A percentile compares a stretch with the other conserved stretches of the same genome.
Evolutionary conservation across 2,797 vertebrate genomes (phyloP).

Genomic region (Periparus ater): DNA sequence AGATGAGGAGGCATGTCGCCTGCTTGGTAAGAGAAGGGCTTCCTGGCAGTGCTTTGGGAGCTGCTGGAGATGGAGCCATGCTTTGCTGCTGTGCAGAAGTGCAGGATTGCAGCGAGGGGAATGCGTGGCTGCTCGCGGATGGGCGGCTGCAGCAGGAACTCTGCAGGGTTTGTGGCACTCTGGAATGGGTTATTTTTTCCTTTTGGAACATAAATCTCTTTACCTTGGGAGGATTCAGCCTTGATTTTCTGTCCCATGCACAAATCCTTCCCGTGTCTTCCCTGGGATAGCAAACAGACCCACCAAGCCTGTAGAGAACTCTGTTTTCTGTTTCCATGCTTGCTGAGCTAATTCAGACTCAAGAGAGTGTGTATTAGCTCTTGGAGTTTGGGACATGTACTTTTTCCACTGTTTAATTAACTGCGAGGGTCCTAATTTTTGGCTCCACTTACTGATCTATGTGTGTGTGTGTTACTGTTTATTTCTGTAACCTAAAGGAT

Average conservation of each 20-base stretch:
- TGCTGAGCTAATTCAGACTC: slow-evolving; percentile 20
- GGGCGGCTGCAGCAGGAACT: background rate
- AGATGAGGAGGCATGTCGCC: background rate
- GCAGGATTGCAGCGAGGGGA: fast-evolving
- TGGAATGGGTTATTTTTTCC: fast-evolving
- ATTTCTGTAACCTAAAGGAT: background rate
- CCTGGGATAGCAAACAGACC: background rate
- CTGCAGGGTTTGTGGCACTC: background rate
- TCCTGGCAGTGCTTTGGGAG: background rate
- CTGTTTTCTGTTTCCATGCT: background rate
- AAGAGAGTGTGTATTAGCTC: background rate
- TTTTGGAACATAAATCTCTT: background rate
- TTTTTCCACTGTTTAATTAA: background rate
- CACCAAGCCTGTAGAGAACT: background rate
- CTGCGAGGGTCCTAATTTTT: background rate
- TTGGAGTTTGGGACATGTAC: background rate
- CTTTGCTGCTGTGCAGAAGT: background rate
- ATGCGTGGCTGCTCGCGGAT: fast-evolving
- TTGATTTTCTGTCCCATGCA: background rate
- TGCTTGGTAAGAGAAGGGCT: background rate
- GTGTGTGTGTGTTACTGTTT: background rate
- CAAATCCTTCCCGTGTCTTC: background rate
- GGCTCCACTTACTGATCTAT: background rate
- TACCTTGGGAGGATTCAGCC: background rate
- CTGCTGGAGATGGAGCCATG: fast-evolving